phyloP scores from a whole-genome alignment of 2,888 invertebrate genomes.

The Drosophila affinis region DNA sequence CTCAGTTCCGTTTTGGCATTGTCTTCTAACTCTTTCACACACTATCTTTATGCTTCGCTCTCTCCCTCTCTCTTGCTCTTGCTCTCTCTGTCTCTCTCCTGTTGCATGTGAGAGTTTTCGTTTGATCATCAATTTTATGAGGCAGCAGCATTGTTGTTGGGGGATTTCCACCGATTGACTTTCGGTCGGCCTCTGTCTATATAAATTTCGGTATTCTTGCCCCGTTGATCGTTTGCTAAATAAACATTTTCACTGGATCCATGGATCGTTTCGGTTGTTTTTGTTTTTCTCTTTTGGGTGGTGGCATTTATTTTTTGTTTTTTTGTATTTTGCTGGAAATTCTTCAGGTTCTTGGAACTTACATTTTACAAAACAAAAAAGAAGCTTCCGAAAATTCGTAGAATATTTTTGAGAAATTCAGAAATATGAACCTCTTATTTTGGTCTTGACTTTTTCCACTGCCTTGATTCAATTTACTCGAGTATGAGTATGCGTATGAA shows the following conservation, averaged over 20 bases:
- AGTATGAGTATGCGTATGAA: conserved; percentile 6
- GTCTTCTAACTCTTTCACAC: conserved; percentile 7
- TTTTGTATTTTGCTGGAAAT: conserved; percentile 22
- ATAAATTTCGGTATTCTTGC: conserved; percentile 72
- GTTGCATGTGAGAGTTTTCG: conserved; percentile 78
- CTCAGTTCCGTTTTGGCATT: conserved; percentile 65
- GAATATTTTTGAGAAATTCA: conserved; percentile 19
- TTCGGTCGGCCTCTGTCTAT: conserved; percentile 64
- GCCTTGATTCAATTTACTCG: conserved; percentile 27
- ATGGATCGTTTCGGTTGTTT: conserved; percentile 16
- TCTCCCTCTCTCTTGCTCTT: neutral
- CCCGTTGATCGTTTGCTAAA: conserved; percentile 78
- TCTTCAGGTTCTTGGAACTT: conserved; percentile 37
- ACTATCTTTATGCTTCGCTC: conserved; percentile 13
- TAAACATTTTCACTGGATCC: conserved; percentile 63
- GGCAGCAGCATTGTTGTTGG: conserved; percentile 52
- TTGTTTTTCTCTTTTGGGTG: conserved; percentile 14
- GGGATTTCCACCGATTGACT: conserved; percentile 76
- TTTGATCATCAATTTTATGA: conserved; percentile 82
- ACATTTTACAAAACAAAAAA: conserved; percentile 10
- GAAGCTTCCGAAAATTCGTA: conserved; percentile 8
- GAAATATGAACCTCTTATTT: conserved; percentile 4
- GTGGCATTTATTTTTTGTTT: conserved; percentile 43
- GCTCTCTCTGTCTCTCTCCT: conserved; percentile 4
- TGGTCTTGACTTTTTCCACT: neutral